Evolutionary conservation across 1,140 invertebrate genomes (phyloP), one percentile per base, ranked within the genome.

Genomic region (Bombus sylvicola): DNA sequence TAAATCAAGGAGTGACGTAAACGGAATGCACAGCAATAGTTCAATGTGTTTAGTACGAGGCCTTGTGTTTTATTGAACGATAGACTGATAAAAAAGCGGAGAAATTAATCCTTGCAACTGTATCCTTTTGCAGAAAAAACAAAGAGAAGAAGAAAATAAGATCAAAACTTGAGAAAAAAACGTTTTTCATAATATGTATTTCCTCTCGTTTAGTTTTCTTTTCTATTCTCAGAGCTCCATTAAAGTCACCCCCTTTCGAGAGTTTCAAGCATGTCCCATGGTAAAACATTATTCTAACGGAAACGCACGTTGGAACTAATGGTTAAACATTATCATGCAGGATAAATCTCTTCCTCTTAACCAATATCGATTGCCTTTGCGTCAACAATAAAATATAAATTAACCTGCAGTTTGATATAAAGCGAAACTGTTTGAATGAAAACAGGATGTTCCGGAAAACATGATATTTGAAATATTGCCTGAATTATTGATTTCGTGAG

Each of bases 1-100:
- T 78, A 78, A 78, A 78, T 78, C 75, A 78, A 59, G 25, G 75
- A 25, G 75, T 78, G 75, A 78, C 75, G 75, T 64, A 78, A 78
- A 64, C 59, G 37, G 37, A 78, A 78, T 78, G 28, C 59, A 43
- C 22, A n/a, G 57, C 13, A 41, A 41, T 78, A 78, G 74, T 78
- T 12, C 37, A 64, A 78, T 13, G 53, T 62, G n/a, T 78, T 78
- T 78, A 78, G 22, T n/a, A 31, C 57, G 28, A 64, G 37, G n/a
- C 18, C 75, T 78, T 12, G 25, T 34, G 22, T 37, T 75, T 37
- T 47, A 57, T 18, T 4, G 75, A 41, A 62, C 25, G 28, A 13
- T 10, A 18, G 34, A 37, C 9, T 15, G 28, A n/a, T 64, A n/a
- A 78, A 41, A 41, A 41, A 62, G 37, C 12, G 15, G 6, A 28